A percentile compares a stretch with the other conserved stretches of the same genome.
Evolutionary conservation across 92 coral and sea anemone genomes (phyloP).

Genomic region (Chrysogorgia sp.): DNA sequence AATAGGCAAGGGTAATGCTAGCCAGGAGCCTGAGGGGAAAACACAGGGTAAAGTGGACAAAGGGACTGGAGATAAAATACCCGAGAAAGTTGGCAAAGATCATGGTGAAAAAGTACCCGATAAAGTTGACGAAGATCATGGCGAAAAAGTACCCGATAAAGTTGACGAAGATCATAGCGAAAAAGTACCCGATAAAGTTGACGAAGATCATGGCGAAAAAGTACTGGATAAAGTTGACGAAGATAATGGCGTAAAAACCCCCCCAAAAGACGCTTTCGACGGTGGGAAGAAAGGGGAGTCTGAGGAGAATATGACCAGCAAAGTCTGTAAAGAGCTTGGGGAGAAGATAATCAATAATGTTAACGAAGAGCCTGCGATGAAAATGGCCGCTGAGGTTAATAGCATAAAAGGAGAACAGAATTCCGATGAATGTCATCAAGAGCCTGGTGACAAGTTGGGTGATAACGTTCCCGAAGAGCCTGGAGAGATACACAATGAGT

Average conservation of each 20-base stretch:
- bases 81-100: neutral
- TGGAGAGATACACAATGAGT: too few species aligned
- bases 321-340: neutral
- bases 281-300: too few species aligned
- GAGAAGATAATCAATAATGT: neutral
- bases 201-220: neutral
- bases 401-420: neutral
- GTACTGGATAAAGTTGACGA: too few species aligned
- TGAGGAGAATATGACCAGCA: neutral
- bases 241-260: too few species aligned
- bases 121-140: conserved; percentile 1
- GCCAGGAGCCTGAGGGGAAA: neutral
- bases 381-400: neutral
- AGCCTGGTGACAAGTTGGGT: conserved; percentile 9
- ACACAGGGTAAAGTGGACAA: neutral
- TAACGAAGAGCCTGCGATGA: neutral
- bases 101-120: neutral
- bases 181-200: neutral
- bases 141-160: neutral
- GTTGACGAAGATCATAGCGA: conserved; percentile 2
- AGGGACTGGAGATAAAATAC: neutral
- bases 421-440: neutral
- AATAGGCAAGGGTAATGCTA: too few species aligned
- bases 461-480: too few species aligned
- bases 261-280: too few species aligned